phyloP scores from a whole-genome alignment of 1,140 invertebrate species.

The Drosophila arizonae region DNA sequence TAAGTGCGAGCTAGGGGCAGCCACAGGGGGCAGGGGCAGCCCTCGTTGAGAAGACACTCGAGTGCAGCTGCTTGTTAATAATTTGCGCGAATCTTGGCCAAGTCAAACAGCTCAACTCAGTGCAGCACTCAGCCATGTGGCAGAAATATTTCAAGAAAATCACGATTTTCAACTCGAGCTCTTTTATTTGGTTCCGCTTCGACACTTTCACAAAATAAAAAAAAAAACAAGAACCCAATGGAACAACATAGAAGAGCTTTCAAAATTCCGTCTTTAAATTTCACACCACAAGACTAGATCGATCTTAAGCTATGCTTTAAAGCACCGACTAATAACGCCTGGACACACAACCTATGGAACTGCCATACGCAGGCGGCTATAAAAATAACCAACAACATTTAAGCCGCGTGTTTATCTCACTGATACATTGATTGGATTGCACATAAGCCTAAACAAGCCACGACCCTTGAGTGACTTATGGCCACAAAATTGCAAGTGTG shows the following conservation, averaged over 20 bases:
- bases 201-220: slow-evolving; percentile 48
- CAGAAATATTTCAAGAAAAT: slow-evolving; percentile 73
- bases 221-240: too few relatives aligned
- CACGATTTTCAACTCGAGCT: slow-evolving; percentile 69
- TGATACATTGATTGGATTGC: slow-evolving; percentile 10
- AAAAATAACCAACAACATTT: slow-evolving; percentile 20
- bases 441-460: slow-evolving; percentile 21
- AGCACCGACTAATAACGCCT: neutral
- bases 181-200: slow-evolving; percentile 31
- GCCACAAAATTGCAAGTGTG: slow-evolving; percentile 60
- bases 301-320: neutral
- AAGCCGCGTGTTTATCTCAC: slow-evolving; percentile 38
- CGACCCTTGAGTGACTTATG: slow-evolving; percentile 54
- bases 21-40: too few relatives aligned
- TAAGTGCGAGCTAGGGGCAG: neutral
- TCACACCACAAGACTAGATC: too few relatives aligned
- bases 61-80: slow-evolving; percentile 43
- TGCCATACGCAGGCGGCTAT: slow-evolving; percentile 19
- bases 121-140: slow-evolving; percentile 44
- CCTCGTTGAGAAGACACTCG: slow-evolving; percentile 18
- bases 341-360: slow-evolving; percentile 19
- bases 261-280: too few relatives aligned
- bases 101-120: slow-evolving; percentile 19
- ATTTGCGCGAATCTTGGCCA: slow-evolving; percentile 47
- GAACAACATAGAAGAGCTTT: too few relatives aligned